Conservation (phyloP, 2,888 invertebrate species). For the Cantharis rustica region DNA sequence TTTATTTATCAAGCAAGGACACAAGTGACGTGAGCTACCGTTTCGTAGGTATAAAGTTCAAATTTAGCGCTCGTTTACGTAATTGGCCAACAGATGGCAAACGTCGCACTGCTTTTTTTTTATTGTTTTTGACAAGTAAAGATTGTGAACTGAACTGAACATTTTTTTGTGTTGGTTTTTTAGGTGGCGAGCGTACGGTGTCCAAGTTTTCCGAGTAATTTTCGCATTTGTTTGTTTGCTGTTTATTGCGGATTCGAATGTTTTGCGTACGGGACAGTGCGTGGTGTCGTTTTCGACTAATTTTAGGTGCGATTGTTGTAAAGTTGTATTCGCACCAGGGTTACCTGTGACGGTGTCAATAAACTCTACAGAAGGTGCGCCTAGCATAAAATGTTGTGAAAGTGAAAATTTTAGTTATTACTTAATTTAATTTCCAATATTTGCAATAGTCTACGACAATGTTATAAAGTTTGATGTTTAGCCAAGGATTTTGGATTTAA, state of each 20-base stretch:
- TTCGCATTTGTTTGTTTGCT: constrained; percentile 21
- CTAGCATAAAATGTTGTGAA: constrained; percentile 53
- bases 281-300: not conserved
- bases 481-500: constrained; percentile 22
- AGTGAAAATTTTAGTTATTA: constrained; percentile 50
- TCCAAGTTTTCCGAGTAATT: constrained; percentile 25
- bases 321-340: constrained; percentile 34
- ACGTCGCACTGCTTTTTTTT: constrained; percentile 21
- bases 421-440: constrained; percentile 13
- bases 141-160: constrained; percentile 34
- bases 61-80: not conserved
- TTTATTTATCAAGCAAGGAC: not conserved
- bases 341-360: constrained; percentile 55
- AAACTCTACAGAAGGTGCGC: constrained; percentile 56
- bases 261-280: constrained; percentile 10
- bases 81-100: constrained; percentile 29
- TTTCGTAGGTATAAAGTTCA: not conserved
- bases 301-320: constrained; percentile 8
- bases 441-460: not conserved
- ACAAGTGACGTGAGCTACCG: not conserved
- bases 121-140: constrained; percentile 31
- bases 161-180: constrained; percentile 38
- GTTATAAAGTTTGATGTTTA: not conserved
- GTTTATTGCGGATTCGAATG: not conserved
- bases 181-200: constrained; percentile 34